Percentiles rank a stretch among this genome's conserved stretches.
These are phyloP conservation scores for Turnix velox DNA, from an alignment of 2,113 vertebrate genomes.

Conservation along the genomic window DNA sequence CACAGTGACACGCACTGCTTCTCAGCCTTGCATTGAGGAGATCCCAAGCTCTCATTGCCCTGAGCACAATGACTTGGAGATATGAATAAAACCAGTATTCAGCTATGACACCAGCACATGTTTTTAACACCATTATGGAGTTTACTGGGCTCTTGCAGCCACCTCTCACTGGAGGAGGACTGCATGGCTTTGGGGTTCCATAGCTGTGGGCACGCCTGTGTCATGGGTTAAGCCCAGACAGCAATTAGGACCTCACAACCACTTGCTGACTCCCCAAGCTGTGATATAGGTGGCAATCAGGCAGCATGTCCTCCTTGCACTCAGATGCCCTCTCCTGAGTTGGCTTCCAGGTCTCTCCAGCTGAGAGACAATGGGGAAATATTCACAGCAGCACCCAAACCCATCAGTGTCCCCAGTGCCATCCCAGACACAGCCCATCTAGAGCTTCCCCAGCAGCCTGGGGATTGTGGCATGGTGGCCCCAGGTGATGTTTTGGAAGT, in stretches of 20 bases:
- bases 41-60: not conserved
- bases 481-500: not conserved
- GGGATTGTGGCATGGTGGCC: not conserved
- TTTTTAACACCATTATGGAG: not conserved
- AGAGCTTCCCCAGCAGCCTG: not conserved
- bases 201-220: not conserved
- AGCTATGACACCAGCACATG: not conserved
- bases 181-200: accelerated
- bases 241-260: not conserved
- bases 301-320: not conserved
- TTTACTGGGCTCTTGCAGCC: not conserved
- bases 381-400: not conserved
- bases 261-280: not conserved
- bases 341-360: not conserved
- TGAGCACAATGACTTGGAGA: not conserved
- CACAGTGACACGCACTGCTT: no score
- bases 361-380: not conserved
- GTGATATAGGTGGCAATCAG: no score
- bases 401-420: not conserved
- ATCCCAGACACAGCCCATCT: not conserved
- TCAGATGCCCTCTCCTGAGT: not conserved
- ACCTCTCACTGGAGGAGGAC: accelerated
- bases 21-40: no score
- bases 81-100: not conserved
- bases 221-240: not conserved